Evolutionary conservation across 92 coral and sea anemone genomes (phyloP), one percentile per base, ranked within the genome.

Genomic region (Umimayanthus kanabou): DNA sequence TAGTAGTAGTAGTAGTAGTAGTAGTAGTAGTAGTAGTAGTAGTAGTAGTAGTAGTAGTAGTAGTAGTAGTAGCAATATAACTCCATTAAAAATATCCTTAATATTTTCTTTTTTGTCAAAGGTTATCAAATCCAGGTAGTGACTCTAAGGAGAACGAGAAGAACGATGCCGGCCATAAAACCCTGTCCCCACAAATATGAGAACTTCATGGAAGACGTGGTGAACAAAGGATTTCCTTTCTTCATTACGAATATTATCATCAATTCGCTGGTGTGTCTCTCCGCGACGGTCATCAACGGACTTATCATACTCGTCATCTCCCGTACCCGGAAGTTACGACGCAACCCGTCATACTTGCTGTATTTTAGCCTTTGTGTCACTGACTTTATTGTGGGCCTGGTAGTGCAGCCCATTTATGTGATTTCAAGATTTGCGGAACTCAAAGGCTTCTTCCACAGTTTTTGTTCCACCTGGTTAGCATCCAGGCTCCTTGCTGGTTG

Each of bases 381-480:
- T 33, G 77, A 73, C 43, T 71, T 71, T 15, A 5, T 33, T 29
- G 76, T 71, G 76, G 76, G 76, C 29, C 39, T 71, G 40, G 4
- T 71, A 11, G 76, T 71, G 76, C 76, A 71, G 42, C 76, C 76
- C 15, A 71, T 71, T 28, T 71, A 71, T 71, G 76, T 71, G 18
- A 71, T 71, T 29, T 71, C 76, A 28, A 26, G 76, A 61, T 1
- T 61, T 26, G 69, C 69, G 7, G 69, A 61, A 61, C 69, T 61
- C 69, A 61, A 61, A 61, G 76, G 76, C 23, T 71, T 10, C 76
- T 71, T 71, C 20, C 76, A 71, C 0, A 3, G 42, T 0, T 71
- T 71, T n/a, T 71, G 76, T 71, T 71, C 76, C 76, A 71, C 76
- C 22, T 71, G 76, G 76, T 71, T 71, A 8, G 42, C 10, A 4